phyloP scores from a whole-genome alignment of 2,113 vertebrate genomes.

The Marmota flaviventris region DNA sequence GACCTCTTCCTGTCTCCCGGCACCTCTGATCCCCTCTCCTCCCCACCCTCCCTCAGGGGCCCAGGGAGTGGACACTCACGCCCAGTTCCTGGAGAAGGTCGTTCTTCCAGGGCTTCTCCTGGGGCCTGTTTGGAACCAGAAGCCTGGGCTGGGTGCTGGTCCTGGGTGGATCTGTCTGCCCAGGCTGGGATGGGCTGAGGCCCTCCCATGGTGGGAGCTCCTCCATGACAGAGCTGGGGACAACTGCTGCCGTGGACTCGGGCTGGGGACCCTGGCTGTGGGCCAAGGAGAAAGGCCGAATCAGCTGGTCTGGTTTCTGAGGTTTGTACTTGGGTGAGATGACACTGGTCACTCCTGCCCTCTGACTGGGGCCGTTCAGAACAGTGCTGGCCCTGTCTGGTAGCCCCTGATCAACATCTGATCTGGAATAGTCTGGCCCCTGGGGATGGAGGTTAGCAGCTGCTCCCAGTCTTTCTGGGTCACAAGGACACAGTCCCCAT shows the following conservation, averaged over 20 bases:
- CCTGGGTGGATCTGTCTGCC: accelerated
- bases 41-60: accelerated
- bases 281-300: not conserved
- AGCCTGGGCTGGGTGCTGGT: accelerated
- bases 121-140: not conserved
- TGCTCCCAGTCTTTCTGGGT: not conserved
- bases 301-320: not conserved
- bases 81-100: constrained; percentile 18
- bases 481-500: not conserved
- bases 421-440: not conserved
- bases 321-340: not conserved
- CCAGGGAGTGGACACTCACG: constrained; percentile 8
- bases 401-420: not conserved
- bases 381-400: not conserved
- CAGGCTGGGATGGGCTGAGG: not conserved
- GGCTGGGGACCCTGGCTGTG: not conserved
- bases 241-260: accelerated
- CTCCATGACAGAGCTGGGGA: accelerated
- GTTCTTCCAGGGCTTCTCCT: not conserved
- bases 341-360: not conserved
- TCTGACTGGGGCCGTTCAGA: not conserved
- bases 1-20: not conserved
- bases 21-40: accelerated
- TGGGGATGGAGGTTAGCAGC: not conserved
- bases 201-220: accelerated